Evolutionary conservation across 2,888 invertebrate genomes (phyloP).

Genomic region (Torymus texanus): DNA sequence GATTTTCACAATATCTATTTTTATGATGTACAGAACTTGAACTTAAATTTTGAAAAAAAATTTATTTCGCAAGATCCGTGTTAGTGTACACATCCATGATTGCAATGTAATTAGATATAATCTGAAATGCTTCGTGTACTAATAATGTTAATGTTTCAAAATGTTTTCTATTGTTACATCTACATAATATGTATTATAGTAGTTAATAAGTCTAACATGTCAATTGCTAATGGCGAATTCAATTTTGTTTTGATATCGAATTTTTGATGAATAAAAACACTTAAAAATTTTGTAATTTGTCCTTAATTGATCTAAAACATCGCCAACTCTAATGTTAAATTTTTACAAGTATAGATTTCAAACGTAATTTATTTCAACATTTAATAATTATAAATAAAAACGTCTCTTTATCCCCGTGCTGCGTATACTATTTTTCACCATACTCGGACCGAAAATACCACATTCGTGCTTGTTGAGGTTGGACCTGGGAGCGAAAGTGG

Average conservation of each 20-base stretch:
- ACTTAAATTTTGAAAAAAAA: too few species aligned
- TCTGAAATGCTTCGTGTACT: not conserved
- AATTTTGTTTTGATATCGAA: constrained; percentile 16
- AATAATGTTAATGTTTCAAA: constrained; percentile 33
- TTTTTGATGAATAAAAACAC: constrained; percentile 7
- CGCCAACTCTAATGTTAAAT: not conserved
- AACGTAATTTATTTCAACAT: too few species aligned
- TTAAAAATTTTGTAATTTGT: not conserved
- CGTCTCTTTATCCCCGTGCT: too few species aligned
- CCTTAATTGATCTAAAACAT: not conserved
- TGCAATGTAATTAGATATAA: not conserved
- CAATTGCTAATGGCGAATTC: constrained; percentile 3
- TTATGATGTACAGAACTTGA: not conserved
- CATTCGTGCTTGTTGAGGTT: too few species aligned
- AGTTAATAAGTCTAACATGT: not conserved
- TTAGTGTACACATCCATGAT: too few species aligned
- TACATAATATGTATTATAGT: constrained; percentile 11
- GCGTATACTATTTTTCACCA: too few species aligned
- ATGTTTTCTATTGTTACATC: constrained; percentile 23
- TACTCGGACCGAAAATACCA: too few species aligned
- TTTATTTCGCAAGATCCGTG: too few species aligned
- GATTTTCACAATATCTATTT: not conserved
- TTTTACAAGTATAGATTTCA: too few species aligned
- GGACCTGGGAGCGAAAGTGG: too few species aligned
- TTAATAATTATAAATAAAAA: too few species aligned